Evolutionary conservation across 2,113 vertebrate species (phyloP).

Genomic region (Patagioenas fasciata): DNA sequence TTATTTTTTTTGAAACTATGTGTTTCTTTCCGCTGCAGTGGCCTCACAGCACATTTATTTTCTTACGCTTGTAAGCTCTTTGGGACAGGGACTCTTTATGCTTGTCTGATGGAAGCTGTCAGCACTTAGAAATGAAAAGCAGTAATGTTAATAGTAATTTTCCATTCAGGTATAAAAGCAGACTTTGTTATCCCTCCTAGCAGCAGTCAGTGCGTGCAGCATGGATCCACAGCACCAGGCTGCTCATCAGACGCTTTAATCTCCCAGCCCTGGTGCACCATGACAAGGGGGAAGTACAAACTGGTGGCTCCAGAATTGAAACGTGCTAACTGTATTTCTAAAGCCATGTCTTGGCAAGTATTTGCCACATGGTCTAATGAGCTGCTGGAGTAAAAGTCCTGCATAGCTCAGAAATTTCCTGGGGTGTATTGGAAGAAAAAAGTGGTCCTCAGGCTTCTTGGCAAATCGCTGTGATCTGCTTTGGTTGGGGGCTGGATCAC

Average conservation of each 20-base stretch:
- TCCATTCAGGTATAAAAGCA: conserved; percentile 41
- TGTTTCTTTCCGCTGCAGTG: neutral
- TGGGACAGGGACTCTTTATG: conserved; percentile 1
- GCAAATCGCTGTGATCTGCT: neutral
- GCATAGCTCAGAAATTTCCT: neutral
- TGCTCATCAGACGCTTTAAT: neutral
- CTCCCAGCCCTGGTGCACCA: neutral
- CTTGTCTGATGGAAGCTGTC: neutral
- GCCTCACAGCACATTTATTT: neutral
- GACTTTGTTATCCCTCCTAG: conserved; percentile 44
- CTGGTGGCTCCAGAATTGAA: neutral
- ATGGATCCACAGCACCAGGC: neutral
- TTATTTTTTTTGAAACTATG: conserved; percentile 38
- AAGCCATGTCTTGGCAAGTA: neutral
- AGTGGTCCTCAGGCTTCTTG: neutral
- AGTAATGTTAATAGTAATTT: neutral
- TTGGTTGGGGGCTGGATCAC: neutral
- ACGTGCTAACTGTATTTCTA: neutral
- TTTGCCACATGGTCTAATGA: neutral
- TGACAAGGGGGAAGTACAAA: neutral
- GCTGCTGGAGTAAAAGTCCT: neutral
- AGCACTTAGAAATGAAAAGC: conserved; percentile 10
- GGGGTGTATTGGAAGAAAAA: neutral
- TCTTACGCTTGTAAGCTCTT: neutral
- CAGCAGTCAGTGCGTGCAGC: conserved; percentile 1